Conservation (phyloP, 2,888 invertebrate species). For the Volucella inflata region DNA sequence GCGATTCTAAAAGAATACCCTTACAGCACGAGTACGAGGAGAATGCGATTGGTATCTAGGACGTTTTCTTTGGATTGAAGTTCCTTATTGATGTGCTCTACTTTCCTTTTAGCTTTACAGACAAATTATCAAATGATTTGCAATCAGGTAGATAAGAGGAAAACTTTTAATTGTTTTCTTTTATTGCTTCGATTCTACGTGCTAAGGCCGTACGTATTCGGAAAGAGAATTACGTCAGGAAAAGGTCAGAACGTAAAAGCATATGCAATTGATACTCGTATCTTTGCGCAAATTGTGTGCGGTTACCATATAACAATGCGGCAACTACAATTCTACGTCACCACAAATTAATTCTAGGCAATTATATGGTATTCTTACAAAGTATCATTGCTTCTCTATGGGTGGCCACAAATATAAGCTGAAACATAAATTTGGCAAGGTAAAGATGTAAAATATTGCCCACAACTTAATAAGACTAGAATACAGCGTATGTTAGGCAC, state of each 20-base stretch:
- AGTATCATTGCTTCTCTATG: constrained; percentile 19
- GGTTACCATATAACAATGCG: constrained; percentile 67
- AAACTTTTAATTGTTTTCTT: constrained; percentile 73
- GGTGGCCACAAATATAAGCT: neutral
- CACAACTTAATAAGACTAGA: too few relatives aligned
- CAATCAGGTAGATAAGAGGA: constrained; percentile 71
- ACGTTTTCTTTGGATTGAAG: constrained; percentile 52
- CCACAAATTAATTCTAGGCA: constrained; percentile 69
- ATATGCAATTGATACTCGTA: constrained; percentile 62
- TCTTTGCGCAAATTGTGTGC: constrained; percentile 59
- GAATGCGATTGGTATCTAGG: constrained; percentile 63
- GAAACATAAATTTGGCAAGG: too few relatives aligned
- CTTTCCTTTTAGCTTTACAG: constrained; percentile 34
- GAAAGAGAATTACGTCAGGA: constrained; percentile 5
- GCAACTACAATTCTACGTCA: constrained; percentile 56
- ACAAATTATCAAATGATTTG: constrained; percentile 71
- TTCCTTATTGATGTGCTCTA: constrained; percentile 16
- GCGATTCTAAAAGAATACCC: constrained; percentile 57
- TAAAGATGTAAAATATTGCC: too few relatives aligned
- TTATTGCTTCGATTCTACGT: constrained; percentile 61
- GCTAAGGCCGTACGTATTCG: neutral
- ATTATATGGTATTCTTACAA: constrained; percentile 45
- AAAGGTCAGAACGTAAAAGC: neutral
- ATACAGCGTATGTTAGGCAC: neutral
- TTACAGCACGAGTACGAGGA: constrained; percentile 45